Conservation (phyloP, 2,797 vertebrate genomes). For the Trachops cirrhosus region DNA sequence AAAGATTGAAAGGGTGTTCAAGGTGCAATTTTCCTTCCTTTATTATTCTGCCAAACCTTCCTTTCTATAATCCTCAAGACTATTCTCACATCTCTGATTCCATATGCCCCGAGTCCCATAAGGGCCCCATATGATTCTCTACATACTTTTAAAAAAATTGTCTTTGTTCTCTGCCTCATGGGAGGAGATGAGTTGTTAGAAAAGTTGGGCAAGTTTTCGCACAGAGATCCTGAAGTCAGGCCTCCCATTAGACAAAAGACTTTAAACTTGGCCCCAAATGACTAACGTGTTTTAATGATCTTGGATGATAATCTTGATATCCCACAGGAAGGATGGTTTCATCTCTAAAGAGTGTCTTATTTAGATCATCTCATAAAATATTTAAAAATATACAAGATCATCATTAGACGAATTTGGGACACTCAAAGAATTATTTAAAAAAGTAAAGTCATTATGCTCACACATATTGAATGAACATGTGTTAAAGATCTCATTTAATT, state of each 20-base stretch:
- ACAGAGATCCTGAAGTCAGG: neutral
- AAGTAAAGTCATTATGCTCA: neutral
- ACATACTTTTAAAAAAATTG: neutral
- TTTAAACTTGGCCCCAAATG: neutral
- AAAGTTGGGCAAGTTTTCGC: conserved; percentile 49
- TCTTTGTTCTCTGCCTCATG: conserved; percentile 65
- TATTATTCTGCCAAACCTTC: conserved; percentile 64
- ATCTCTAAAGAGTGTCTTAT: neutral
- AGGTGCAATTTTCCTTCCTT: conserved; percentile 64
- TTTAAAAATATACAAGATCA: neutral
- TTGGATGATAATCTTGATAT: neutral
- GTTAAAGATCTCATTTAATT: neutral
- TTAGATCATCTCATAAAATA: neutral
- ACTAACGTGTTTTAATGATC: neutral
- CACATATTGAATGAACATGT: neutral
- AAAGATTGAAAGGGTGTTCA: conserved; percentile 64
- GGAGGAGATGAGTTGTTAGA: conserved; percentile 33
- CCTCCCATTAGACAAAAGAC: neutral
- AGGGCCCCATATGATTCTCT: conserved; percentile 64
- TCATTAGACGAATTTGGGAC: neutral
- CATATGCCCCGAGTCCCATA: conserved; percentile 59
- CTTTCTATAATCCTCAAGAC: conserved; percentile 47
- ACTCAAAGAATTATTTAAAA: neutral
- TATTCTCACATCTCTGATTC: conserved; percentile 46
- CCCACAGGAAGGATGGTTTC: neutral